Conservation (phyloP, 2,797 vertebrate species). For the Chelmon rostratus region DNA sequence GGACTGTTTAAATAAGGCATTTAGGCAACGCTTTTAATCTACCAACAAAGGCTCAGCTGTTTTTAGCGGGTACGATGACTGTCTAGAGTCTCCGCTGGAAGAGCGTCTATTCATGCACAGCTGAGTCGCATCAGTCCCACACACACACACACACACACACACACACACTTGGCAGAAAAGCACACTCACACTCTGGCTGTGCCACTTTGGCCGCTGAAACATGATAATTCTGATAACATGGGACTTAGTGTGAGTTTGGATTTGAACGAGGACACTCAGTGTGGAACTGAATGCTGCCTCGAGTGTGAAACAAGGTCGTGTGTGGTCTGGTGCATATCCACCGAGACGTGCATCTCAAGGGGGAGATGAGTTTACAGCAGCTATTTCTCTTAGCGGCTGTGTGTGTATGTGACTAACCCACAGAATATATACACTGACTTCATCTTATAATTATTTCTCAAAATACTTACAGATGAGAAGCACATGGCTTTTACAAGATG, state of each 20-base stretch:
- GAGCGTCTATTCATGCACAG: conserved; percentile 49
- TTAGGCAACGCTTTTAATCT: conserved; percentile 57
- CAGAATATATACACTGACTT: conserved; percentile 60
- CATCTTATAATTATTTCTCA: conserved; percentile 49
- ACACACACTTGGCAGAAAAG: conserved; percentile 37
- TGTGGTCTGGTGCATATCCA: conserved; percentile 39
- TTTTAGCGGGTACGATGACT: conserved; percentile 52
- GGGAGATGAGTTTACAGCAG: conserved; percentile 28
- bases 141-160: conserved; percentile 29
- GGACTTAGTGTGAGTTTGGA: conserved; percentile 45
- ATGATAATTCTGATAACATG: conserved; percentile 58
- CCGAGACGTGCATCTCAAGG: conserved; percentile 2
- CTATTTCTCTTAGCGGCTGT: conserved; percentile 15
- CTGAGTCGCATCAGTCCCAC: conserved; percentile 56
- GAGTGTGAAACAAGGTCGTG: conserved; percentile 39
- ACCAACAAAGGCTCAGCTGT: conserved; percentile 60
- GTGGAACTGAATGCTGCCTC: conserved; percentile 20
- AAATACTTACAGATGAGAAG: conserved; percentile 57
- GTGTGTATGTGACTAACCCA: conserved; percentile 38
- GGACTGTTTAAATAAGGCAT: conserved; percentile 69
- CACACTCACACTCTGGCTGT: conserved; percentile 34
- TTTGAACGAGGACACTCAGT: conserved; percentile 38
- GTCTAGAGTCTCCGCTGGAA: conserved; percentile 49
- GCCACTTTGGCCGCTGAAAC: conserved; percentile 58
- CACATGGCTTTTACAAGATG: conserved; percentile 67